Conservation (phyloP, 2,797 vertebrate species). For the Coreius guichenoti region DNA sequence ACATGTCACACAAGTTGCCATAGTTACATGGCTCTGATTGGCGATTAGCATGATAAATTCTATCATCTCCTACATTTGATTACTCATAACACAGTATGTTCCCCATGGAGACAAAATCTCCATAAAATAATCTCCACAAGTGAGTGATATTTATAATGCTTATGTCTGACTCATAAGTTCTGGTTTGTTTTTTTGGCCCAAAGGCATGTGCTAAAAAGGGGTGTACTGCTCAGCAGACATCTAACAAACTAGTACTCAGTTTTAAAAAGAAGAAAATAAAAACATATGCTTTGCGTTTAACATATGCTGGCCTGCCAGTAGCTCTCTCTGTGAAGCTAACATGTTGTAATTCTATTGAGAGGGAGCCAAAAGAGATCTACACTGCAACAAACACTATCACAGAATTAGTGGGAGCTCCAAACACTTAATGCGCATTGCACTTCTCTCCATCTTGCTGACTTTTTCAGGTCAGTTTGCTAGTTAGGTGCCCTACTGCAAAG, state of each 20-base stretch:
- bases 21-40: constrained; percentile 17
- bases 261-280: constrained; percentile 12
- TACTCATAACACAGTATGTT: constrained; percentile 20
- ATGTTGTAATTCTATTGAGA: constrained; percentile 13
- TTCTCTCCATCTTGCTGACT: constrained; percentile 20
- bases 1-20: neutral
- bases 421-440: neutral
- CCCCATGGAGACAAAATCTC: constrained; percentile 29
- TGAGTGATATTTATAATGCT: constrained; percentile 10
- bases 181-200: neutral
- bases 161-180: constrained; percentile 24
- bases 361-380: neutral
- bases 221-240: constrained; percentile 16
- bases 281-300: constrained; percentile 1
- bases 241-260: neutral
- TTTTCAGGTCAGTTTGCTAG: constrained; percentile 32
- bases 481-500: neutral
- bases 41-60: neutral
- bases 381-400: neutral
- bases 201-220: constrained; percentile 21
- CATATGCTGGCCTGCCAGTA: constrained; percentile 21
- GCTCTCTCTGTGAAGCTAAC: constrained; percentile 7
- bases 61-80: constrained; percentile 36
- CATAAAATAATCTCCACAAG: constrained; percentile 44
- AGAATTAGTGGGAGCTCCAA: neutral